Base-by-base conservation (phyloP, 2,113 vertebrate genomes). In the Polypterus bichir region DNA sequence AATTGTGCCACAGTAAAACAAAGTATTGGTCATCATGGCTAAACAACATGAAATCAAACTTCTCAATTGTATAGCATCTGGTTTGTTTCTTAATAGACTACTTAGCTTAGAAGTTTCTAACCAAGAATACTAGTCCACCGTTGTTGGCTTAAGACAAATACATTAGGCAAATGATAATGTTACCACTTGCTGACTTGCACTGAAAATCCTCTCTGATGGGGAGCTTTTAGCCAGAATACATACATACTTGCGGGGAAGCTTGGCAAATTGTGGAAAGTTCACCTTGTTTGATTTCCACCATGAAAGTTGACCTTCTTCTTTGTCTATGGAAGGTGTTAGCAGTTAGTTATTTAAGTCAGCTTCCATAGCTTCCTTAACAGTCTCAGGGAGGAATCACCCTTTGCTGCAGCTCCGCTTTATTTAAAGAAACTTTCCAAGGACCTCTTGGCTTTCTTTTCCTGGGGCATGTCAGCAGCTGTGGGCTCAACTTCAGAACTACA, bases 331-430 rank as follows among this genome's bases (percentile, higher is more conserved):
- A 27, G 63, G 63, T 6, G 63, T 59, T 10, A 60, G 46, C 63
- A 64, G 51, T 56, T 64, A 64, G 57, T 58, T 64, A 27, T 64
- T 64, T 46, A 64, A 44, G 10, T 64, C 57, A 52, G 63, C 57
- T 59, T 59, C 57, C 8, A 64, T 52, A 59, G 57, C 63, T 59
- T 59, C 8, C 11, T 64, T 58, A 27, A 27, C 48, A 64, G 59
- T 7, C 49, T 44, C 52, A 63, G 27, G n/a, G 54, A 56, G 48
- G 51, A 48, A 10, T 51, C 46, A 27, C 27, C 27, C 27, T 48
- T 51, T n/a, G 53, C 46, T 27, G 47, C 44, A 27, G 8, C 49
- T 56, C 45, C 11, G 10, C 9, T 63, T 46, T 46, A 56, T 56
- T 56, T 63, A 54, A 59, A 54, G 9, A 65, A 59, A 11, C 57